Conservation (phyloP, 2,888 invertebrate species). For the Noctua pronuba region DNA sequence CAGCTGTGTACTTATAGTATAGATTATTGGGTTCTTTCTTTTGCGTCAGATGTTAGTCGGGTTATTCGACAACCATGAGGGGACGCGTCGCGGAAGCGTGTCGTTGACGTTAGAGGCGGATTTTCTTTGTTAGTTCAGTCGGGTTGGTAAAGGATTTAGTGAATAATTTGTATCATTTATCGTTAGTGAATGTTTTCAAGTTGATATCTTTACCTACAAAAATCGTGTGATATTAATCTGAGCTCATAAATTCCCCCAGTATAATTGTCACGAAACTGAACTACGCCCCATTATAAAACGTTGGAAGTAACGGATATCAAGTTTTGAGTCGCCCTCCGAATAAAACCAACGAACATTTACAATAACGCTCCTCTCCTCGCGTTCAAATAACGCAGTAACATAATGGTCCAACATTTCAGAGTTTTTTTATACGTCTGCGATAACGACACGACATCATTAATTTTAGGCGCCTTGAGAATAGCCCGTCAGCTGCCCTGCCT, state of each 20-base stretch:
- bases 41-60: constrained; percentile 81
- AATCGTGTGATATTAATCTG: background rate
- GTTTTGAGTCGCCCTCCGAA: constrained; percentile 6
- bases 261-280: background rate
- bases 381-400: constrained; percentile 9
- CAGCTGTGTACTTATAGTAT: constrained; percentile 72
- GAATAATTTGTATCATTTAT: background rate
- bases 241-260: background rate
- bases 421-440: constrained; percentile 39
- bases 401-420: constrained; percentile 1
- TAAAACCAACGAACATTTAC: constrained; percentile 29
- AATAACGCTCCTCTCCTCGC: constrained; percentile 4
- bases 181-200: background rate
- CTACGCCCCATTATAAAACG: background rate
- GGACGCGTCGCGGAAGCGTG: constrained; percentile 47
- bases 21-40: constrained; percentile 87
- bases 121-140: background rate
- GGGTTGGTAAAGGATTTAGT: constrained; percentile 9
- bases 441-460: constrained; percentile 58
- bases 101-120: constrained; percentile 18
- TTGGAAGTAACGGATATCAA: background rate
- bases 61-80: constrained; percentile 63
- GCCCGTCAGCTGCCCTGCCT: constrained; percentile 77
- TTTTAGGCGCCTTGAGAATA: constrained; percentile 71
- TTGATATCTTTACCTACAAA: background rate